Conservation (phyloP, 2,797 vertebrate species). For the Chaenodraco wilsoni region DNA sequence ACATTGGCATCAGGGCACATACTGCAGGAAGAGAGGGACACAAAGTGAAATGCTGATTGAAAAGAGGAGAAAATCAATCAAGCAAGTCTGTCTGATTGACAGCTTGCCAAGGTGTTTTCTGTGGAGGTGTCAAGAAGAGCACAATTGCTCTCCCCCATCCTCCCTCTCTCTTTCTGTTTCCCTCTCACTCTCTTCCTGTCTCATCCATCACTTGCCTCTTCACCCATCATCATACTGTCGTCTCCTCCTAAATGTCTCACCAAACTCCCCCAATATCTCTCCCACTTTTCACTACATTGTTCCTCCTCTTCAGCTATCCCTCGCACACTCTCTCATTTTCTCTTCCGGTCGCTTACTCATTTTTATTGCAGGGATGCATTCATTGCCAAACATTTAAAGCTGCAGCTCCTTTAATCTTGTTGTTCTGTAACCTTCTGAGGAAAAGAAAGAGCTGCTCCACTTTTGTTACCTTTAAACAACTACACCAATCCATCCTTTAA, state of each 20-base stretch:
- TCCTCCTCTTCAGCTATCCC: conserved; percentile 54
- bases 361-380: conserved; percentile 67
- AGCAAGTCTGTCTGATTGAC: conserved; percentile 79
- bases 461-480: conserved; percentile 67
- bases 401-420: conserved; percentile 82
- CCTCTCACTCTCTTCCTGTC: conserved; percentile 57
- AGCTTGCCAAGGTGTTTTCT: conserved; percentile 84
- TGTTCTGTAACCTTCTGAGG: conserved; percentile 80
- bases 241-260: conserved; percentile 74
- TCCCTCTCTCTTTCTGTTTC: conserved; percentile 54
- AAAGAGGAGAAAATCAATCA: conserved; percentile 86
- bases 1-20: conserved; percentile 63
- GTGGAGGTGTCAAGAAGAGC: conserved; percentile 84
- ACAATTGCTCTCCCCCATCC: conserved; percentile 78
- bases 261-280: conserved; percentile 68
- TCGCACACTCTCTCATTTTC: conserved; percentile 50
- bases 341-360: conserved; percentile 39
- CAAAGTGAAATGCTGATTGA: conserved; percentile 82
- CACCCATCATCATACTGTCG: conserved; percentile 76
- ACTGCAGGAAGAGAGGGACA: conserved; percentile 64
- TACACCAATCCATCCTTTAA: conserved; percentile 53
- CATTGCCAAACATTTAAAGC: conserved; percentile 72
- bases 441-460: conserved; percentile 60
- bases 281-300: conserved; percentile 69
- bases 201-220: conserved; percentile 82